Base-by-base conservation (phyloP, 2,888 invertebrate species). In the Stramonita haemastoma region DNA sequence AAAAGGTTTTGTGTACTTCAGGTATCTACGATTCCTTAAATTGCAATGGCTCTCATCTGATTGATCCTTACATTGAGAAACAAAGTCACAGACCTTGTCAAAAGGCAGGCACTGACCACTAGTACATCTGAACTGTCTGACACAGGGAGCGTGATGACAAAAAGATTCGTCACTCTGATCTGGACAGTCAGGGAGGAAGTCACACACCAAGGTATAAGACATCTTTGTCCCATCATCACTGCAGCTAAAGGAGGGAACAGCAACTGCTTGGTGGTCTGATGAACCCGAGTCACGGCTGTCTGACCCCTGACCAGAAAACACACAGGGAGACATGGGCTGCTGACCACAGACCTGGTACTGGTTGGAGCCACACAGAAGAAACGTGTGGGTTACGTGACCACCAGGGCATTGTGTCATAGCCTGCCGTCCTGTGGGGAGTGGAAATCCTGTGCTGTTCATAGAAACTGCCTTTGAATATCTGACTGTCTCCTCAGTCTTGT, bases 141-240 rank as follows among this genome's bases (percentile, higher is more conserved):
- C 73, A 73, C 73, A 73, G n/a, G 26, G 73, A 73, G 73, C 22
- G 11, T 73, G 73, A 0, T n/a, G 22, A 73, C 73, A 73, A 29
- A 73, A 73, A 22, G n/a, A n/a, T n/a, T 73, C 73, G n/a, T 73
- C 73, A 73, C 73, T 73, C n/a, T 73, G n/a, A 73, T 73, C 73
- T 11, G 4, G 73, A 73, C 73, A 73, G 73, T 73, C 73, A 22
- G 73, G 29, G 11, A 73, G 8, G 73, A 73, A 73, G 29, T 73
- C 73, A 73, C 73, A 73, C 26, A n/a, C n/a, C 73, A 73, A 26
- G 26, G 73, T n/a, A n/a, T 73, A 73, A 8, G 73, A 73, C 73
- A 73, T 8, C 73, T 11, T 1, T 8, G 73, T 73, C n/a, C 1
- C 11, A n/a, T n/a, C n/a, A 73, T 73, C 73, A 22, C 26, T 8